Base-by-base conservation (phyloP, 2,797 vertebrate species). In the Phalanger gymnotis region DNA sequence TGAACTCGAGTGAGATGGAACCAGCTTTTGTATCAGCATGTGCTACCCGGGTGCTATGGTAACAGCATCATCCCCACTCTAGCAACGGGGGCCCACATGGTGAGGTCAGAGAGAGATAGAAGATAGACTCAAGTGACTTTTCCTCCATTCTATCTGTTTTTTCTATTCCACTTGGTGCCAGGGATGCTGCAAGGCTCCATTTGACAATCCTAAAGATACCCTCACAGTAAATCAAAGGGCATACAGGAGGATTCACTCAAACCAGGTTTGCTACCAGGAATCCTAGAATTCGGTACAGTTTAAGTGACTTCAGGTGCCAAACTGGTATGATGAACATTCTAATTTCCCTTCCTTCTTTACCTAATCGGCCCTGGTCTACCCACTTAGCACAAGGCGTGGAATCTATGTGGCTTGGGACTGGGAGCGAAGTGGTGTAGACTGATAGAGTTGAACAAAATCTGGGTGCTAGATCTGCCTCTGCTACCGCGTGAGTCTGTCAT, bases 1-100 rank as follows among this genome's bases (percentile, higher is more conserved):
- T 95, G 97, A 96, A 95, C 97, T 66, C 90, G 31, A 96, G 95
- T 56, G 96, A 96, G 92, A 96, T 92, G 57, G 94, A 92, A 31
- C 55, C 96, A 90, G 56, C 54, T 1, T 0, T 90, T 93, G 91
- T 93, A 54, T 58, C 92, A 73, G 97, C 96, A 92, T 19, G 7
- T 87, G 73, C 73, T 87, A 90, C 92, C 90, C 93, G n/a, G 95
- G 52, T 95, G 93, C 94, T 95, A 95, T 96, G 92, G 95, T 91
- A 98, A 97, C 92, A 0, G 52, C 87, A 87, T 87, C 92, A 93
- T 53, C 91, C 58, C 14, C n/a, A 90, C 94, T 90, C 2, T 9
- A 54, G 27, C 89, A 93, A 30, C 57, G 40, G 40, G 1, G 54
- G 66, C 57, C 10, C 12, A 11, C n/a, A 89, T 28, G 1, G 47